Percentiles rank a stretch among this genome's conserved stretches.
Conservation (phyloP, 2,113 vertebrate species). For the Rhinichthys klamathensis region DNA sequence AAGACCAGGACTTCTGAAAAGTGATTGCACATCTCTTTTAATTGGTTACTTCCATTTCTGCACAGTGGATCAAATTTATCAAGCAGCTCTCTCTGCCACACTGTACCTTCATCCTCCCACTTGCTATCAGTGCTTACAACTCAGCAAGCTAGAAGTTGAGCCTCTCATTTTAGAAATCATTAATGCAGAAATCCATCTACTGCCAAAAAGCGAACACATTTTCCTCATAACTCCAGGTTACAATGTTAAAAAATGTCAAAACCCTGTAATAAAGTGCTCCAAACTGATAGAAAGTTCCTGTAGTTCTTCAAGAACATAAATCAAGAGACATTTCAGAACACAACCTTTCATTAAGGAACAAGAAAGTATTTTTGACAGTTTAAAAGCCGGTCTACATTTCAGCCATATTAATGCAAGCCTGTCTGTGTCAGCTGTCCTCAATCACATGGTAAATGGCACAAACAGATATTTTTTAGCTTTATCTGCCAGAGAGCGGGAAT, state of each 20-base stretch:
- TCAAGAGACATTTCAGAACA: not conserved
- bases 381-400: not conserved
- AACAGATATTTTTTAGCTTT: constrained; percentile 9
- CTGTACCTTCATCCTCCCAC: not conserved
- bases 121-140: not conserved
- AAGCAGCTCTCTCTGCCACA: not conserved
- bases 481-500: not conserved
- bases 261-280: not conserved
- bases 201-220: not conserved
- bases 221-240: not conserved
- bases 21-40: not conserved
- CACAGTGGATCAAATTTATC: not conserved
- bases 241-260: not conserved
- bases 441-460: constrained; percentile 5
- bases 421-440: not conserved
- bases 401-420: not conserved
- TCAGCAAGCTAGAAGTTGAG: not conserved
- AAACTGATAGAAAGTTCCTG: not conserved
- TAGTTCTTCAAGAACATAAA: not conserved
- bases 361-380: constrained; percentile 6
- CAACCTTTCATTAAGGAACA: constrained; percentile 11
- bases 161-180: constrained; percentile 8
- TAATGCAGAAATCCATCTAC: not conserved
- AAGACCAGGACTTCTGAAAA: not conserved
- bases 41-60: not conserved